These are phyloP conservation scores for Lates japonicus DNA, from an alignment of 2,797 vertebrate species.

Conservation along the genomic window DNA sequence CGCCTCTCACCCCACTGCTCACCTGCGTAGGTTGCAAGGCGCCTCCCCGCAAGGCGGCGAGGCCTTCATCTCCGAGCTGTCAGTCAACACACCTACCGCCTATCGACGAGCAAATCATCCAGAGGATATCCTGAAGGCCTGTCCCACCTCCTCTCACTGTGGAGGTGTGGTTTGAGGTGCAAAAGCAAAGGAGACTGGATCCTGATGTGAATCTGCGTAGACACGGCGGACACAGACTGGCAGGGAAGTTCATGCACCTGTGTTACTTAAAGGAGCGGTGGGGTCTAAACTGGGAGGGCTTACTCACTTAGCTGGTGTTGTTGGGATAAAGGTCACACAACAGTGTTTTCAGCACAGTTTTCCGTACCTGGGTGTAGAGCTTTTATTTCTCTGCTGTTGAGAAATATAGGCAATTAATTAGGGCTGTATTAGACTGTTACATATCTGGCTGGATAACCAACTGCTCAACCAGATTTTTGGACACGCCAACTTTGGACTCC, in stretches of 20 bases:
- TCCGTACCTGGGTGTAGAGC: constrained; percentile 65
- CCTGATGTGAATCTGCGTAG: constrained; percentile 50
- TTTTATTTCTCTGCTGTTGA: constrained; percentile 43
- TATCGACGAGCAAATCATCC: constrained; percentile 99
- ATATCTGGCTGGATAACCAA: constrained; percentile 40
- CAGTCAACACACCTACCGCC: constrained; percentile 97
- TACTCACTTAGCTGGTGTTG: constrained; percentile 57
- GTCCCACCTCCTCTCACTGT: constrained; percentile 37
- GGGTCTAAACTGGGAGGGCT: constrained; percentile 56
- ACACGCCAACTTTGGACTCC: constrained; percentile 17
- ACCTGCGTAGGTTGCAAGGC: constrained; percentile 95
- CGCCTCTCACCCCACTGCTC: constrained; percentile 92
- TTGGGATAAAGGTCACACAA: constrained; percentile 51
- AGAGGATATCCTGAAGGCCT: constrained; percentile 94
- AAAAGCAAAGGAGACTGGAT: constrained; percentile 27
- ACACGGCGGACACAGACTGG: constrained; percentile 50
- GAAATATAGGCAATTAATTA: constrained; percentile 47
- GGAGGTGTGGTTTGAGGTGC: constrained; percentile 15
- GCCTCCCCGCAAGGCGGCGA: constrained; percentile 95
- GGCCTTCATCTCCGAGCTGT: constrained; percentile 98
- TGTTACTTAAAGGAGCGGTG: constrained; percentile 39
- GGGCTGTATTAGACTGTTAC: constrained; percentile 36
- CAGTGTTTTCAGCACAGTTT: constrained; percentile 58
- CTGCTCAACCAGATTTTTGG: constrained; percentile 23
- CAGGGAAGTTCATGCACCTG: constrained; percentile 54